phyloP scores from a whole-genome alignment of 2,888 invertebrate species.

The Zhengitettix transpicula region DNA sequence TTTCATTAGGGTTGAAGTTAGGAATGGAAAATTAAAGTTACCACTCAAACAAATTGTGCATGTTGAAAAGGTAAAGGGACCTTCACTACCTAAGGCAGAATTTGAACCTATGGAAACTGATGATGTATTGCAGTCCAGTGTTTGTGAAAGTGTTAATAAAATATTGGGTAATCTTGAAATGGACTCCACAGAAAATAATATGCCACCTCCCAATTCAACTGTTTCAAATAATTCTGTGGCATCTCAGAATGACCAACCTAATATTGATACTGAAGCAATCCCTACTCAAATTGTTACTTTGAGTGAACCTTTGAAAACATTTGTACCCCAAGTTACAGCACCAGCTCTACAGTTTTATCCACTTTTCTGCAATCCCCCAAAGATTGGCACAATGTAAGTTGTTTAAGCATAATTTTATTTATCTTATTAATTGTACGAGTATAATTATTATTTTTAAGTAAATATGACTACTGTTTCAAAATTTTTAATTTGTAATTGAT shows the following conservation, averaged over 20 bases:
- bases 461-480: neutral
- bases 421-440: no score
- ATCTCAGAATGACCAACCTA: no score
- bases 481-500: neutral
- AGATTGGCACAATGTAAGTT: no score
- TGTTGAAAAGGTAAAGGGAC: constrained; percentile 11
- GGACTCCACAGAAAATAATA: constrained; percentile 20
- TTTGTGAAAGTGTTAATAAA: constrained; percentile 19
- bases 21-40: constrained; percentile 21
- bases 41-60: constrained; percentile 8
- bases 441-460: neutral
- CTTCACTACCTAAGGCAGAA: constrained; percentile 11
- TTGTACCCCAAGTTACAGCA: no score
- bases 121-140: constrained; percentile 20
- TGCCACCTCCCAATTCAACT: no score
- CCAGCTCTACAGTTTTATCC: no score
- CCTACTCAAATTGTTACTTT: no score
- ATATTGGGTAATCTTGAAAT: constrained; percentile 24
- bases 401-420: no score
- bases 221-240: no score
- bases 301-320: no score
- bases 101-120: constrained; percentile 24
- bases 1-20: constrained; percentile 17
- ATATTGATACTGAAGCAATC: no score
- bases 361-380: no score